Percentiles rank a stretch among this genome's conserved stretches.
phyloP scores from a whole-genome alignment of 2,113 vertebrate genomes.

The Protobothrops mucrosquamatus region DNA sequence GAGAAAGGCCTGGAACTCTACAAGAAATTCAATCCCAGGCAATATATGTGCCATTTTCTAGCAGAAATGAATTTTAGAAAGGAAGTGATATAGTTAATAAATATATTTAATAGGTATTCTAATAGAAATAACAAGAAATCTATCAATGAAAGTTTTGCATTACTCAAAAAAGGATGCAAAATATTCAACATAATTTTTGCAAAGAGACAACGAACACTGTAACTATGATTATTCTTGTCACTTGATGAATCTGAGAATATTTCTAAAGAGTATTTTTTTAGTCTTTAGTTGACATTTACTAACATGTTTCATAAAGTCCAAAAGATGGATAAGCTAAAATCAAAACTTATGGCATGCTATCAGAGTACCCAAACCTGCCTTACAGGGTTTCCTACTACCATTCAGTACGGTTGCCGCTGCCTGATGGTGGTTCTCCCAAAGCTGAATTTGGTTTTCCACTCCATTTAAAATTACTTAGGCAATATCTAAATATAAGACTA shows the following conservation, averaged over 20 bases:
- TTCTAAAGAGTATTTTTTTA: slow-evolving; percentile 5
- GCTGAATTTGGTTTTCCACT: background rate
- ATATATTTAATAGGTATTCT: background rate
- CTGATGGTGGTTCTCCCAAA: background rate
- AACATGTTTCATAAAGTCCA: background rate
- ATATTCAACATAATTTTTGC: background rate
- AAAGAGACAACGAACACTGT: background rate
- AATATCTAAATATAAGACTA: background rate
- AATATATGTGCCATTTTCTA: slow-evolving; percentile 8
- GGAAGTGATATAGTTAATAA: background rate
- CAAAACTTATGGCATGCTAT: background rate
- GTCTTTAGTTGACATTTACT: background rate
- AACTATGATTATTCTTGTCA: background rate
- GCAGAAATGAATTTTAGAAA: background rate
- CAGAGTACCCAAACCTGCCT: background rate
- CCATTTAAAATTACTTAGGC: background rate
- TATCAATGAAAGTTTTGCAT: slow-evolving; percentile 1
- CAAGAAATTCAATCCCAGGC: background rate
- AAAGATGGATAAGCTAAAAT: background rate
- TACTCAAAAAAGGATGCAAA: background rate
- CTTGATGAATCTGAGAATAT: background rate
- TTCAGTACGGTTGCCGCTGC: background rate
- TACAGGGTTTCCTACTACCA: background rate
- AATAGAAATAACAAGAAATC: background rate
- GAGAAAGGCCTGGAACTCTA: slow-evolving; percentile 18